These are phyloP conservation scores for Erpetoichthys calabaricus DNA, from an alignment of 2,797 vertebrate species.

Conservation along the genomic window DNA sequence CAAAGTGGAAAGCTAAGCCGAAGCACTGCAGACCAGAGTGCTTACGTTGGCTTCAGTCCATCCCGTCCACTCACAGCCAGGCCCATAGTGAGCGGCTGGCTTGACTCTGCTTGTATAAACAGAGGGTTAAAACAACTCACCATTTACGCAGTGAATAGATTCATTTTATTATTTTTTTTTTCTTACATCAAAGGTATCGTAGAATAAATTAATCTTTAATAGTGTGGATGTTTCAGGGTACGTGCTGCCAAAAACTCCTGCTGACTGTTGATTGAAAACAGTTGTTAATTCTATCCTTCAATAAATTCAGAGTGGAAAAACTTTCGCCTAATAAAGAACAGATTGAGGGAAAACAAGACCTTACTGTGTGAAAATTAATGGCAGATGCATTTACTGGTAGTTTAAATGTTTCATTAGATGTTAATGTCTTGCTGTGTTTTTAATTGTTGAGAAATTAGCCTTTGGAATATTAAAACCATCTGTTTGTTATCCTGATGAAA, in stretches of 20 bases:
- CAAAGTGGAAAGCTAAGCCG: not conserved
- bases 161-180: constrained; percentile 15
- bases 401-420: constrained; percentile 97
- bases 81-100: constrained; percentile 11
- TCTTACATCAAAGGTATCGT: constrained; percentile 51
- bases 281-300: constrained; percentile 93
- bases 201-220: constrained; percentile 62
- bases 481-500: constrained; percentile 84
- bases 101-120: constrained; percentile 9
- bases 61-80: constrained; percentile 3
- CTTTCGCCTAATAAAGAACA: constrained; percentile 76
- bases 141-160: constrained; percentile 13
- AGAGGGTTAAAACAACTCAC: constrained; percentile 14
- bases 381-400: constrained; percentile 87
- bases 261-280: constrained; percentile 92
- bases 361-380: constrained; percentile 87
- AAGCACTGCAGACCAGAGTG: too few species aligned
- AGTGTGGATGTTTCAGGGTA: constrained; percentile 51
- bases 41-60: too few species aligned
- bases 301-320: constrained; percentile 75
- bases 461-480: constrained; percentile 94
- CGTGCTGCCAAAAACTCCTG: constrained; percentile 55
- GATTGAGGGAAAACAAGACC: constrained; percentile 81
- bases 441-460: constrained; percentile 96
- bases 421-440: constrained; percentile 94